These are phyloP conservation scores for Condylura cristata DNA, from an alignment of 2,113 vertebrate species.

Conservation along the genomic window DNA sequence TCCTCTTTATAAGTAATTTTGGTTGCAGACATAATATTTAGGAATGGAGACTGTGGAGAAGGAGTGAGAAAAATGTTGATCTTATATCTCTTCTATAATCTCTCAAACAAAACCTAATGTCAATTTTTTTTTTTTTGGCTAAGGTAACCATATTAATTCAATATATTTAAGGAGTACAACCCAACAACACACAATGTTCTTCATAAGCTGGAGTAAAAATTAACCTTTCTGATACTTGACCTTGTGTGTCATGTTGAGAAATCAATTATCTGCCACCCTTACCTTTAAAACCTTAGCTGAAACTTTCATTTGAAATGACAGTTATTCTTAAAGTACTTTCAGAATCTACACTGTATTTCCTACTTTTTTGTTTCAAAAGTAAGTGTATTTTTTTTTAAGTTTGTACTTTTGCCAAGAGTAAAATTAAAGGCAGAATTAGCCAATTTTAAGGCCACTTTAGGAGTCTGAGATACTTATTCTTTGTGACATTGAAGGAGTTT, in stretches of 20 bases:
- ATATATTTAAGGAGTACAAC: not conserved
- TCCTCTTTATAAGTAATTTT: not conserved
- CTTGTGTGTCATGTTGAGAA: constrained; percentile 56
- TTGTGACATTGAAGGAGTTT: not conserved
- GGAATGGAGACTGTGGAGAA: not conserved
- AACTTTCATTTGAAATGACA: constrained; percentile 60
- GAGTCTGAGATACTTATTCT: not conserved
- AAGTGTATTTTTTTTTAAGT: not conserved
- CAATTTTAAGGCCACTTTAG: not conserved
- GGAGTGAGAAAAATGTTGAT: not conserved
- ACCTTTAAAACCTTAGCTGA: constrained; percentile 41
- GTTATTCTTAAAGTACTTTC: constrained; percentile 62
- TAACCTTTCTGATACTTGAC: constrained; percentile 55
- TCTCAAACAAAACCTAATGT: constrained; percentile 36
- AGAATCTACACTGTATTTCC: constrained; percentile 37
- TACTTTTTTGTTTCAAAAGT: constrained; percentile 46
- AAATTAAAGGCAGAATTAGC: constrained; percentile 50
- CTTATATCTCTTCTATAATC: not conserved
- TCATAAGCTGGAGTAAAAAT: not conserved
- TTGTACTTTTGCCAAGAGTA: constrained; percentile 48
- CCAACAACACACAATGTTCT: not conserved
- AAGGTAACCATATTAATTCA: constrained; percentile 25
- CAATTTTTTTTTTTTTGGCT: constrained; percentile 55
- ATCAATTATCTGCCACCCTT: constrained; percentile 43
- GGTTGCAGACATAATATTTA: not conserved